Evolutionary conservation across 2,113 vertebrate genomes (phyloP), one percentile per base, ranked within the genome.

Genomic region (Oceanites oceanicus): DNA sequence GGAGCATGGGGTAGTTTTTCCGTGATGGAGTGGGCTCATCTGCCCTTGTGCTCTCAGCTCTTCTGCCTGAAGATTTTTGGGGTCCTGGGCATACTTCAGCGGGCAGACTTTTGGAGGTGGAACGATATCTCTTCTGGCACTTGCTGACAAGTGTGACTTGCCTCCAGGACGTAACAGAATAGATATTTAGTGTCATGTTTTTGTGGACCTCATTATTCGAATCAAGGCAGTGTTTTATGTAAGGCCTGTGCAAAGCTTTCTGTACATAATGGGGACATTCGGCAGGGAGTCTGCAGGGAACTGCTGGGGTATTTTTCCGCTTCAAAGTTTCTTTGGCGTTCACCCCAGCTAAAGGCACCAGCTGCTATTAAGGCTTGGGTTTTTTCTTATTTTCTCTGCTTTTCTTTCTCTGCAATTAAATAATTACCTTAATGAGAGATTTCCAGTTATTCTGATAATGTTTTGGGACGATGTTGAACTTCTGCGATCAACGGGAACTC

Each of bases 361-460:
- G 61, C 72, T 72, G 49, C 83, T 81, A 12, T 79, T 91, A 89
- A 89, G 29, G 30, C 15, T 76, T 79, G 20, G 9, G 2, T 18
- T 74, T 91, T 27, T 40, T 38, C 11, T 45, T 85, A 75, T 34
- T 63, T 80, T 77, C n/a, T 55, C 59, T 84, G 34, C 21, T 85
- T 75, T 72, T 66, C 15, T 90, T 94, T 82, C 59, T 55, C 47
- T 83, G 22, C 62, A 87, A 26, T 89, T 58, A 84, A 91, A 71
- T 92, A 85, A 91, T 91, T 84, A 53, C 44, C 22, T 53, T 89
- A 92, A 75, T 79, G 62, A 92, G 74, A 89, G 40, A 62, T 92
- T 91, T 87, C 53, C 56, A 38, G 25, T 91, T 94, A 38, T 44
- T 80, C 67, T 80, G 25, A 26, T 61, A 65, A 38, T 22, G 21